Conservation (phyloP, 2,797 vertebrate genomes). For the Danio kyathit region DNA sequence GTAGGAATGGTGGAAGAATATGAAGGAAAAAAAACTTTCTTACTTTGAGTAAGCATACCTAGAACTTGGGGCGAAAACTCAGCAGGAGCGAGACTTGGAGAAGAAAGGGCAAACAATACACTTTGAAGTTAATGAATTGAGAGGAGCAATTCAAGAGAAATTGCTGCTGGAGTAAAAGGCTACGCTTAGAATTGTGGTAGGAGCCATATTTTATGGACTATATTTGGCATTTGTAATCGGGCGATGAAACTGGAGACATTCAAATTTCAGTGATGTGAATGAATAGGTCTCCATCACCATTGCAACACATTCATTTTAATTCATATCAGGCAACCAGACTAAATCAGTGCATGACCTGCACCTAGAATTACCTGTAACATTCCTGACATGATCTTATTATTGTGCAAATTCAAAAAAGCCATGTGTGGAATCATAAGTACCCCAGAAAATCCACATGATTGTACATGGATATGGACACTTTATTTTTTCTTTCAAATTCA, state of each 20-base stretch:
- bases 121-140: constrained; percentile 76
- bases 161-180: constrained; percentile 61
- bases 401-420: no score
- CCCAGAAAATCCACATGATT: no score
- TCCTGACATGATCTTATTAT: no score
- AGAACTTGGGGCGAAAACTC: constrained; percentile 63
- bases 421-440: no score
- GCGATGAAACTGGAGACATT: constrained; percentile 28
- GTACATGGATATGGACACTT: no score
- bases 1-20: constrained; percentile 57
- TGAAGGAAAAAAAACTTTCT: constrained; percentile 62
- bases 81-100: constrained; percentile 58
- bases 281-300: neutral
- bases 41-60: constrained; percentile 68
- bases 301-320: no score
- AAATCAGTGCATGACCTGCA: no score
- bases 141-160: constrained; percentile 59
- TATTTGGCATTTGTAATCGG: constrained; percentile 33
- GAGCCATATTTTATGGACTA: constrained; percentile 33
- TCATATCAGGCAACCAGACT: no score
- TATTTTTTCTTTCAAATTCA: no score
- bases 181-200: constrained; percentile 58
- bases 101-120: constrained; percentile 59
- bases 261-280: constrained; percentile 16
- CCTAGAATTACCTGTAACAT: no score